Conservation (phyloP, 2,113 vertebrate genomes). For the Pelecanus crispus region DNA sequence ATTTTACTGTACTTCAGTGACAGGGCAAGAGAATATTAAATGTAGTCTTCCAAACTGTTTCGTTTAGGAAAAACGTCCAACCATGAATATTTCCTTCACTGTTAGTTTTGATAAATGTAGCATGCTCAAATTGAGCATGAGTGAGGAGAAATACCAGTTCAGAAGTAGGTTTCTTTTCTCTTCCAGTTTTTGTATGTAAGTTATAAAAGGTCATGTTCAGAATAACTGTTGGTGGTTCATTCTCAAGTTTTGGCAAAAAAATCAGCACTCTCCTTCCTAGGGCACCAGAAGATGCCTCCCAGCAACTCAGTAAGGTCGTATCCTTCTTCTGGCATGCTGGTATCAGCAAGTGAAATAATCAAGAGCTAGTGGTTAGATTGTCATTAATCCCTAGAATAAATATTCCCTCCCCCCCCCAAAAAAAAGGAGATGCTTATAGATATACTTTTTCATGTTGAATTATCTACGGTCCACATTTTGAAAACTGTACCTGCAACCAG, state of each 20-base stretch:
- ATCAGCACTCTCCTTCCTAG: neutral
- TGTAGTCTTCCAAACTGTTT: neutral
- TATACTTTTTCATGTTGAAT: neutral
- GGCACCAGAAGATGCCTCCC: neutral
- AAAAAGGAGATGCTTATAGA: neutral
- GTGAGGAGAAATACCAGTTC: neutral
- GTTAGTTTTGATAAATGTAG: neutral
- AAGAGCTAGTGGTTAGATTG: neutral
- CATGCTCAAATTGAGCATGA: neutral
- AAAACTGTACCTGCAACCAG: neutral
- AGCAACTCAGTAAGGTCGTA: neutral
- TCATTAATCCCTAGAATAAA: neutral
- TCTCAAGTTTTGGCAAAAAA: neutral
- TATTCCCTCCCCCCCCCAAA: fast-evolving
- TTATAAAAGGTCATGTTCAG: neutral
- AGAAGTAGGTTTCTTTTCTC: neutral
- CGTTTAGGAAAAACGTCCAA: neutral
- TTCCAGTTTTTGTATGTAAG: neutral
- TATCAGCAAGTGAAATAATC: neutral
- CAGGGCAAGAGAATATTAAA: neutral
- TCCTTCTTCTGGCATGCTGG: neutral
- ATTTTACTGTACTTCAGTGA: neutral
- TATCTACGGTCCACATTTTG: neutral
- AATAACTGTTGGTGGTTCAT: neutral
- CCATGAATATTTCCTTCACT: neutral